phyloP scores from a whole-genome alignment of 2,888 invertebrate genomes.

The Stenolophus ochropezus region DNA sequence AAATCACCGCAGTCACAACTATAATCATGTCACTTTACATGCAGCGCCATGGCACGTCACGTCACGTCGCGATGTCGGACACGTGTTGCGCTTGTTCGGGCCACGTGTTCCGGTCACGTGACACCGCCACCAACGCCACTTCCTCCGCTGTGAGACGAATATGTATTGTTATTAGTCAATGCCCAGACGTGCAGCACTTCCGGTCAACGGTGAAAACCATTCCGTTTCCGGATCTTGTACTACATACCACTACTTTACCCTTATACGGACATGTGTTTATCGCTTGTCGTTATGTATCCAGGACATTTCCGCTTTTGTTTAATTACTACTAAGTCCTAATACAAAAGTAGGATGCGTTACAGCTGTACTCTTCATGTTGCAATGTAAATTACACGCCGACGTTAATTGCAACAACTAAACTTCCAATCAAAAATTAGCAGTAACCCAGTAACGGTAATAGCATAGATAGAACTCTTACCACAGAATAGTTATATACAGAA shows the following conservation, averaged over 20 bases:
- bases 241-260: constrained; percentile 22
- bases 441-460: too few species aligned
- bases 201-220: background rate
- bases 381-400: background rate
- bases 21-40: constrained; percentile 59
- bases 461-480: too few species aligned
- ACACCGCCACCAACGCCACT: constrained; percentile 33
- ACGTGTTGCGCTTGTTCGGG: constrained; percentile 60
- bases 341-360: constrained; percentile 15
- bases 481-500: too few species aligned
- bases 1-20: constrained; percentile 47
- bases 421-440: too few species aligned
- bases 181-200: constrained; percentile 10
- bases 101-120: constrained; percentile 58
- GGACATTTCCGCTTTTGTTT: constrained; percentile 29
- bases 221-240: constrained; percentile 22
- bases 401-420: background rate
- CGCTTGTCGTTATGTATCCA: constrained; percentile 24
- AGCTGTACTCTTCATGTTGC: constrained; percentile 1
- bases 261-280: constrained; percentile 16
- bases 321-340: background rate
- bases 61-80: constrained; percentile 57
- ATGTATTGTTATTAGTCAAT: constrained; percentile 37
- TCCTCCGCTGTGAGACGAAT: constrained; percentile 33
- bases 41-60: constrained; percentile 42